A percentile compares a stretch with the other conserved stretches of the same genome.
These are phyloP conservation scores for Lutjanus erythropterus DNA, from an alignment of 2,113 vertebrate genomes.

Conservation along the genomic window DNA sequence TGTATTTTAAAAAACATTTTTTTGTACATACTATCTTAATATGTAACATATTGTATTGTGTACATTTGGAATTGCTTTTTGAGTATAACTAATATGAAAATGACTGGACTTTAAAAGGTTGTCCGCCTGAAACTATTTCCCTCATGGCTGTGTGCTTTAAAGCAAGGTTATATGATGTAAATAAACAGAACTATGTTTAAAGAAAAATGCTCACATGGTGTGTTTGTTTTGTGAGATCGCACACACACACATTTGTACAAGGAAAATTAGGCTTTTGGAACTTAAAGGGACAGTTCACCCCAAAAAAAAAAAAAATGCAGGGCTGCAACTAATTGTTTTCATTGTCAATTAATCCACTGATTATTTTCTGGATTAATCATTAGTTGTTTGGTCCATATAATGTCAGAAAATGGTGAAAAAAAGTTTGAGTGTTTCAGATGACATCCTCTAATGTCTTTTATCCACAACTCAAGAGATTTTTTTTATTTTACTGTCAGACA, in stretches of 20 bases:
- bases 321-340: no score
- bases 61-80: slow-evolving; percentile 92
- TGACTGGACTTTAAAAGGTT: slow-evolving; percentile 70
- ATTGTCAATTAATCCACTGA: no score
- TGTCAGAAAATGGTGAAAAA: no score
- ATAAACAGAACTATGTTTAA: slow-evolving; percentile 84
- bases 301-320: no score
- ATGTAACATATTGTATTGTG: slow-evolving; percentile 93
- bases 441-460: no score
- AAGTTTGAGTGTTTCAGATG: no score
- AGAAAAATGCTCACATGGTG: not conserved
- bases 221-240: slow-evolving; percentile 5
- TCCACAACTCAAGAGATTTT: no score
- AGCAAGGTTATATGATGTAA: slow-evolving; percentile 80
- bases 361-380: no score
- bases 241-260: not conserved
- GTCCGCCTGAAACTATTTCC: slow-evolving; percentile 75
- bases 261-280: not conserved
- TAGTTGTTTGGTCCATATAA: no score
- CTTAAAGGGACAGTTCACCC: no score
- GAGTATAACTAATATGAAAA: slow-evolving; percentile 88
- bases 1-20: slow-evolving; percentile 79
- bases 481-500: no score
- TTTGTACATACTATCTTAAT: slow-evolving; percentile 91
- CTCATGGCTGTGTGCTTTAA: slow-evolving; percentile 81